Base-by-base conservation (phyloP, 2,113 vertebrate species). In the Charadrius vociferus region DNA sequence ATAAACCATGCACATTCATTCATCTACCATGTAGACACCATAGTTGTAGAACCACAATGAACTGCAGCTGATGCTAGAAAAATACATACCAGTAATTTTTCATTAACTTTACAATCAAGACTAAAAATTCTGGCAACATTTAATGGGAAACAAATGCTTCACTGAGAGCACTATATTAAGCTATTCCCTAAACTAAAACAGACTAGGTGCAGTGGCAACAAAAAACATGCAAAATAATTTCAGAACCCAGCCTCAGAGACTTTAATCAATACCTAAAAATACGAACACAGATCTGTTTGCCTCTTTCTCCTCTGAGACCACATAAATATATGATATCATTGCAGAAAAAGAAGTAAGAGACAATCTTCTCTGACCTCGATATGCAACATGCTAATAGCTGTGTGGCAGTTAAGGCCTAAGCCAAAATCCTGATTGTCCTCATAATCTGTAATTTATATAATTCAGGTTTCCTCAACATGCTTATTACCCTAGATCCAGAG, bases 111-210 rank as follows among this genome's bases (percentile, higher is more conserved):
- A 65, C 34, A 72, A 14, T 68, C 59, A 5, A 1, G 34, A 62
- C 20, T 81, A 24, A 37, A 88, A 81, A 83, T 73, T 68, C 66
- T 74, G 68, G 10, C 78, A 87, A 3, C 9, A 7, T 92, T 94
- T 92, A 88, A 92, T 32, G 20, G 26, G 43, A 96, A 88, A 79
- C 19, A 94, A 90, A 95, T 71, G 30, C 37, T 75, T 89, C 74
- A 55, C 47, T 83, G 39, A 85, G 12, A 83, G 23, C 11, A 87
- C 23, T 71, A 32, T 47, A 78, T 73, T 82, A 93, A 88, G 26
- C 26, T 73, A 74, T 71, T 83, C 81, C 53, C 61, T 79, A 80
- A 95, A 67, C 47, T 41, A 49, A 74, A 88, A 55, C 14, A 79
- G 68, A 62, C 55, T 56, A 88, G 75, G 89, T 37, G 26, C 58